A percentile compares a stretch with the other conserved stretches of the same genome.
Conservation (phyloP, 2,888 invertebrate genomes). For the Ptilodon capucinus region DNA sequence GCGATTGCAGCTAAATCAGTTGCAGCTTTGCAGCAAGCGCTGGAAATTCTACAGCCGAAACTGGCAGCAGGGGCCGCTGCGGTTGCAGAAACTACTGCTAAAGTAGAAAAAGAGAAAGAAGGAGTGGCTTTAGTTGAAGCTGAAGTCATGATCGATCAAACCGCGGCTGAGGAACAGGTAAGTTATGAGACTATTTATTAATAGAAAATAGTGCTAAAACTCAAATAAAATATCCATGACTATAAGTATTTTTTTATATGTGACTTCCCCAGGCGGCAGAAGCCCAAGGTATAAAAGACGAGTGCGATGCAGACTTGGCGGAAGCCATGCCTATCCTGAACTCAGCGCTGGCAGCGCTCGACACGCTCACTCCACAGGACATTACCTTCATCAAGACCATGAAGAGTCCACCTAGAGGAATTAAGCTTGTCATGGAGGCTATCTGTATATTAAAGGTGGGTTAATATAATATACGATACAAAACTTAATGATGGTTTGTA, state of each 20-base stretch:
- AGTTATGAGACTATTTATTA: no score
- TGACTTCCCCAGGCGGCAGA: conserved; percentile 76
- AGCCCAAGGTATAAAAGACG: conserved; percentile 94
- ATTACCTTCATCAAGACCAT: conserved; percentile 97
- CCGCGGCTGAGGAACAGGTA: conserved; percentile 89
- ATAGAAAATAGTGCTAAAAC: no score
- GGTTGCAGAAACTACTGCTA: conserved; percentile 92
- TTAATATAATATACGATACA: not conserved
- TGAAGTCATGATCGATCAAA: conserved; percentile 91
- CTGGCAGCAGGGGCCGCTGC: conserved; percentile 93
- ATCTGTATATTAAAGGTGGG: conserved; percentile 94
- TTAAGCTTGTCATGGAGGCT: conserved; percentile 96
- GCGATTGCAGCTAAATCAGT: conserved; percentile 92
- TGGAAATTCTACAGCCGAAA: conserved; percentile 93
- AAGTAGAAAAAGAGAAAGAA: conserved; percentile 93
- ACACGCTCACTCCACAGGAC: conserved; percentile 94
- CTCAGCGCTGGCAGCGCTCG: conserved; percentile 92
- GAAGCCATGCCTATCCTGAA: conserved; percentile 96
- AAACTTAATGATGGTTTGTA: not conserved
- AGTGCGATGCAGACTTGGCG: conserved; percentile 95
- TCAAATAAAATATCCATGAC: not conserved
- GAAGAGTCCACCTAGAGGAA: conserved; percentile 96
- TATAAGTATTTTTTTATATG: not conserved
- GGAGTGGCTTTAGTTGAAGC: conserved; percentile 92
- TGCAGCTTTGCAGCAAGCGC: conserved; percentile 90